Conservation (phyloP, 2,113 vertebrate species). For the Myotis lucifugus region DNA sequence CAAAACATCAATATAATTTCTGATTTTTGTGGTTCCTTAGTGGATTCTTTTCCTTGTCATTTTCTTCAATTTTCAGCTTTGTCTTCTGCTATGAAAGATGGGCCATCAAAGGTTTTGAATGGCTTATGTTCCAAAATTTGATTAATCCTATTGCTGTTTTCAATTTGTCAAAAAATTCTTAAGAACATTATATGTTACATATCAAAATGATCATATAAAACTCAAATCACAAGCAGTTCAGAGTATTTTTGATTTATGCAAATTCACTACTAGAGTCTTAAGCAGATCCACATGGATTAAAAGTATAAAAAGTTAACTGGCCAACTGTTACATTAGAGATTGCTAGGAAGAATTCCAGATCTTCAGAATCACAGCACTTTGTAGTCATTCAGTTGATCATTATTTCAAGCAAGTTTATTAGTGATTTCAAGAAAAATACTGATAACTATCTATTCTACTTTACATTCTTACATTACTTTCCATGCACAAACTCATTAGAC, state of each 20-base stretch:
- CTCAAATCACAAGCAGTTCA: background rate
- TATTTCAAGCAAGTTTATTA: background rate
- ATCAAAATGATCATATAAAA: background rate
- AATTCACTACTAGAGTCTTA: background rate
- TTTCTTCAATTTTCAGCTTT: background rate
- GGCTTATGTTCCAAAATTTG: background rate
- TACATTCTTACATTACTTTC: background rate
- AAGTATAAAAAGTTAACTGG: background rate
- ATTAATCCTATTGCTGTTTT: background rate
- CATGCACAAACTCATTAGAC: background rate
- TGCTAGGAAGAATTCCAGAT: background rate
- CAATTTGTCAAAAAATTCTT: background rate
- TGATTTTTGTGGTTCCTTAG: background rate
- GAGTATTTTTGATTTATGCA: background rate
- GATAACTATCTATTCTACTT: background rate
- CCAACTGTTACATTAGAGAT: background rate
- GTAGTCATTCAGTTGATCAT: background rate
- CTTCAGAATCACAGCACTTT: background rate
- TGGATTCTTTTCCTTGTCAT: background rate
- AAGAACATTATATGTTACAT: background rate
- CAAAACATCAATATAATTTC: background rate
- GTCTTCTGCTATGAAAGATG: background rate
- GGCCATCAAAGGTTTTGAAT: background rate
- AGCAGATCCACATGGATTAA: background rate
- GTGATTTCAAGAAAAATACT: background rate